Evolutionary conservation across 2,113 vertebrate species (phyloP), one percentile per base, ranked within the genome.

Genomic region (Pipra filicauda): DNA sequence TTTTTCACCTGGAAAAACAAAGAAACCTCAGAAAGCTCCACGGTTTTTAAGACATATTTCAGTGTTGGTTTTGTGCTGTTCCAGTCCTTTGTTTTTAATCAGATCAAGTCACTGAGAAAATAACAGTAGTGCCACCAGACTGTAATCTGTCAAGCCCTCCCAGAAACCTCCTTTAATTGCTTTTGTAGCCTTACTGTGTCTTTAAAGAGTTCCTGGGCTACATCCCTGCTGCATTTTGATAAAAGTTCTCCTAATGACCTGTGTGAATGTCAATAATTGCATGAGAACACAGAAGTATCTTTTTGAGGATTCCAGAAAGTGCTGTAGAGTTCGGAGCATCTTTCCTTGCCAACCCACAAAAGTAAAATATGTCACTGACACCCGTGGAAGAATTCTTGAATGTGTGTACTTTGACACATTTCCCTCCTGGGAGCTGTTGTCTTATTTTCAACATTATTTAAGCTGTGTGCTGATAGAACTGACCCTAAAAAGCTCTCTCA

Each of bases 251-350:
- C 67, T 84, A n/a, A 5, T 11, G 28, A 26, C 33, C 59, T 46
- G 14, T 64, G 52, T 86, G 89, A 77, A 75, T 89, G 69, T 48
- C 75, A 86, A 28, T 51, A 77, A 72, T 28, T 54, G 11, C 69
- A 12, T 46, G n/a, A 49, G 28, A 79, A 22, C 39, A 15, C 22
- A 72, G 43, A 46, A 31, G 15, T 11, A 39, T 46, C 35, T 84
- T 81, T 35, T 23, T 39, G 39, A 91, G 39, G 52, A 26, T 28
- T 81, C 57, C 49, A 66, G 58, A 48, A 89, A 76, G 15, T 8
- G 3, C 6, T 0, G 0, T 6, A 0, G 2, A 88, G 12, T 5
- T 11, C 12, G 33, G 64, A 13, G 4, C 24, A 59, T n/a, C 24
- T 61, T 57, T 24, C 23, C 48, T 46, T 70, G 49, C 9, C 55